Conservation (phyloP, 2,113 vertebrate species). For the Elaphurus davidianus region DNA sequence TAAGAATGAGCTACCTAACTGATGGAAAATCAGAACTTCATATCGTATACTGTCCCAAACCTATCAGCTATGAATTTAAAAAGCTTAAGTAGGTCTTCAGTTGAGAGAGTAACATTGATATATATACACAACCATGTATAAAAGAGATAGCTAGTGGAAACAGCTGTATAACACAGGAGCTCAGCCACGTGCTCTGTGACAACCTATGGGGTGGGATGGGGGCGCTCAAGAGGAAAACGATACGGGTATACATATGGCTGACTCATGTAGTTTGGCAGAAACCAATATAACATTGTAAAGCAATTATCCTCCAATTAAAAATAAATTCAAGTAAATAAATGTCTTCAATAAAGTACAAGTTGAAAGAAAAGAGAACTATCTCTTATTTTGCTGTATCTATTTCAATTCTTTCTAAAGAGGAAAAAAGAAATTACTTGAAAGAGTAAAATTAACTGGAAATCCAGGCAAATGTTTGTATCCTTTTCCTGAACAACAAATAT, state of each 20-base stretch:
- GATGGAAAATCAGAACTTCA: not conserved
- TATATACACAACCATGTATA: not conserved
- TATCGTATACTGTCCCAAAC: not conserved
- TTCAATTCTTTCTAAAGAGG: conserved; percentile 28
- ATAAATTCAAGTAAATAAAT: not conserved
- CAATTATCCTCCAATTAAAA: not conserved
- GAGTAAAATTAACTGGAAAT: conserved; percentile 44
- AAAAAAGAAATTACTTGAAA: conserved; percentile 36
- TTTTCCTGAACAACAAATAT: conserved; percentile 26
- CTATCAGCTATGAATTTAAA: conserved; percentile 10
- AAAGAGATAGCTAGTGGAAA: not conserved
- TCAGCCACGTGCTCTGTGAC: not conserved
- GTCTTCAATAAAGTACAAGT: conserved; percentile 14
- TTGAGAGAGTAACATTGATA: not conserved
- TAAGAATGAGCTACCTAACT: not conserved
- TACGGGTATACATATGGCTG: not conserved
- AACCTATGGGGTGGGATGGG: not conserved
- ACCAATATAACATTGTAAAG: not conserved
- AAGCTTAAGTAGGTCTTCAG: not conserved
- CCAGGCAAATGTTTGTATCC: not conserved
- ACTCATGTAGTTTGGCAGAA: not conserved
- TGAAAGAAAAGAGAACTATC: not conserved
- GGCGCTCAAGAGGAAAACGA: not conserved
- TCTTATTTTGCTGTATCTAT: not conserved
- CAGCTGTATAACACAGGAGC: not conserved